Evolutionary conservation across 2,888 invertebrate genomes (phyloP).

Genomic region (Synanthedon tipuliformis): DNA sequence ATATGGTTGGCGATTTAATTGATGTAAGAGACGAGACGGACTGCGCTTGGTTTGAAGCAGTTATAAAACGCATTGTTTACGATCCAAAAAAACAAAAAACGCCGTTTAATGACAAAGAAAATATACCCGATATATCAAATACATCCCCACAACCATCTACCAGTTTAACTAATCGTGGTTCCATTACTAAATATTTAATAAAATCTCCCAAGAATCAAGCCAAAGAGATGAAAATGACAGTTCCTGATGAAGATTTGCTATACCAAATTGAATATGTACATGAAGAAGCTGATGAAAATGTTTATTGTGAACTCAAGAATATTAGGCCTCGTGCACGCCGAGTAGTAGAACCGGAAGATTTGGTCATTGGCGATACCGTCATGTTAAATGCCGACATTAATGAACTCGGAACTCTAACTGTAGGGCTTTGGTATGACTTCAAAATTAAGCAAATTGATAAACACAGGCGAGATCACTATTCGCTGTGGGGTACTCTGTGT

Average conservation of each 20-base stretch:
- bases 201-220: slow-evolving; percentile 24
- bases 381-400: slow-evolving; percentile 78
- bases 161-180: no score
- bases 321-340: slow-evolving; percentile 77
- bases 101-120: neutral
- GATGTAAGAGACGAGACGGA: slow-evolving; percentile 73
- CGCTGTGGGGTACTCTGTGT: slow-evolving; percentile 70
- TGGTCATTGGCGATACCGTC: slow-evolving; percentile 72
- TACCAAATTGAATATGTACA: slow-evolving; percentile 47
- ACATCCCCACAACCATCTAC: no score
- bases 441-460: slow-evolving; percentile 60
- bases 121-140: neutral
- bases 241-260: slow-evolving; percentile 37
- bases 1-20: slow-evolving; percentile 73
- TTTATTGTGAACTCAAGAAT: slow-evolving; percentile 54
- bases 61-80: slow-evolving; percentile 59
- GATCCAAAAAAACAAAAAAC: neutral
- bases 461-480: slow-evolving; percentile 29
- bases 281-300: slow-evolving; percentile 41
- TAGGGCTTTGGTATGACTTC: slow-evolving; percentile 59
- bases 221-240: slow-evolving; percentile 1
- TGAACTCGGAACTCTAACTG: no score
- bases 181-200: slow-evolving; percentile 33
- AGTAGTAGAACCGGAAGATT: slow-evolving; percentile 57
- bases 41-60: slow-evolving; percentile 82